Base-by-base conservation (phyloP, 2,888 invertebrate species). In the Elysia crispata region DNA sequence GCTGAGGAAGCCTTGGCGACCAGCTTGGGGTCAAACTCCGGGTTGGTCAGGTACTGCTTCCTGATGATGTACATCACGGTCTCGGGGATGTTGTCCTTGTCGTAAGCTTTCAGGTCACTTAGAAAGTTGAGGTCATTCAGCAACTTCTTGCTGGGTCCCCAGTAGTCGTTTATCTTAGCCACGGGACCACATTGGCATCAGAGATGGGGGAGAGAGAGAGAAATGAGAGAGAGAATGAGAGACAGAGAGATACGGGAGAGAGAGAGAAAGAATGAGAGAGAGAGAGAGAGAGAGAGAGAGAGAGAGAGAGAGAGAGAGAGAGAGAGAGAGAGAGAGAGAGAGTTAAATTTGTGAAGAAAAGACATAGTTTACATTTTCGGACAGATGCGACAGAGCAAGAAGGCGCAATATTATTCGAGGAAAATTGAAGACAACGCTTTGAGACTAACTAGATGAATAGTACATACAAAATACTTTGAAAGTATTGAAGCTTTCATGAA, bases 81-180 rank as follows among this genome's bases (percentile, higher is more conserved):
- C 33, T 83, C 92, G 8, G 96, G 95, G 84, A 97, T 97, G 91
- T 96, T 95, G 88, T 97, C 97, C 92, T 96, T 97, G 90, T 97
- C 96, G 89, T 95, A 97, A 85, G 95, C 95, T 92, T 94, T 95
- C 57, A 97, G 92, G 50, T 93, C 93, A 84, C 95, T 95, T 75
- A 97, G 93, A 91, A 97, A 96, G 85, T 94, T 94, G 94, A 96
- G 95, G 87, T 97, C 96, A 49, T 96, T 96, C 75, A 97, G 93
- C 81, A 97, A 90, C 90, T 95, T 94, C 93, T 96, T 96, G 87
- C 96, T 96, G 0, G 96, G 96, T 1, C 95, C 95, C 97, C 97
- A 97, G 91, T 94, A 97, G 91, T 97, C 97, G 60, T 95, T 91
- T 11, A 95, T 94, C 94, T 95, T 86, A 30, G 78, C 76, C 54